These are phyloP conservation scores for Brachionichthys hirsutus DNA, from an alignment of 2,113 vertebrate species.

Conservation along the genomic window DNA sequence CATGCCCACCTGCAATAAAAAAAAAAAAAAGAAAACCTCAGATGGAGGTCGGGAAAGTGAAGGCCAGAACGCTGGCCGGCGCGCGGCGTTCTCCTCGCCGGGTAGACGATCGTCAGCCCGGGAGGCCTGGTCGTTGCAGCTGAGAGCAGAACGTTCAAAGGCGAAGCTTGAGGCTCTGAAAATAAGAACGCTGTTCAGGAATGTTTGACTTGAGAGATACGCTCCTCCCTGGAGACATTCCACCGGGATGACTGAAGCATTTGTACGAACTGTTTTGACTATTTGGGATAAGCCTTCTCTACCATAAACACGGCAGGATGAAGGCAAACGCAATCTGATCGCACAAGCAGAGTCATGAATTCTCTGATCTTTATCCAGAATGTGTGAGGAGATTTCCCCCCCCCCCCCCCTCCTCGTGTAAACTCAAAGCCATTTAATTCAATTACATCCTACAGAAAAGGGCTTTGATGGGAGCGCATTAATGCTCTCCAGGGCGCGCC, in stretches of 20 bases:
- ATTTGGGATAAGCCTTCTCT: background rate
- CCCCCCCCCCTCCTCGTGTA: constrained; percentile 12
- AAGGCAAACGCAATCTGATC: background rate
- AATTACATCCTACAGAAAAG: constrained; percentile 46
- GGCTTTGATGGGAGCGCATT: constrained; percentile 1
- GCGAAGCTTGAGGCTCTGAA: constrained; percentile 2
- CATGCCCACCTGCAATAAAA: constrained; percentile 89
- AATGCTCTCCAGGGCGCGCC: constrained; percentile 35
- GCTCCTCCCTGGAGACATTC: constrained; percentile 50
- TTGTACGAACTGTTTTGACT: background rate
- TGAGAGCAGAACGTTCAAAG: constrained; percentile 5
- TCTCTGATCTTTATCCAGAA: background rate
- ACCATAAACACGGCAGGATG: background rate
- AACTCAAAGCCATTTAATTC: constrained; percentile 25
- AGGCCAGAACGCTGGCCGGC: background rate
- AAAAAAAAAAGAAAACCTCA: constrained; percentile 6
- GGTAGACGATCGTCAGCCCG: background rate
- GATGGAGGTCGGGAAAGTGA: too few relatives aligned
- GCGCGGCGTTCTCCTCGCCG: too few relatives aligned
- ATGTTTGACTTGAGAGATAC: constrained; percentile 47
- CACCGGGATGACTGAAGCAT: constrained; percentile 36
- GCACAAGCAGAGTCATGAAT: background rate
- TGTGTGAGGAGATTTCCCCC: constrained; percentile 4
- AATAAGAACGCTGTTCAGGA: constrained; percentile 30
- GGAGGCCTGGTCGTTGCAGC: background rate